Percentiles rank a stretch among this genome's conserved stretches.
These are phyloP conservation scores for Drosophila emarginata DNA, from an alignment of 2,888 invertebrate genomes.

Conservation along the genomic window DNA sequence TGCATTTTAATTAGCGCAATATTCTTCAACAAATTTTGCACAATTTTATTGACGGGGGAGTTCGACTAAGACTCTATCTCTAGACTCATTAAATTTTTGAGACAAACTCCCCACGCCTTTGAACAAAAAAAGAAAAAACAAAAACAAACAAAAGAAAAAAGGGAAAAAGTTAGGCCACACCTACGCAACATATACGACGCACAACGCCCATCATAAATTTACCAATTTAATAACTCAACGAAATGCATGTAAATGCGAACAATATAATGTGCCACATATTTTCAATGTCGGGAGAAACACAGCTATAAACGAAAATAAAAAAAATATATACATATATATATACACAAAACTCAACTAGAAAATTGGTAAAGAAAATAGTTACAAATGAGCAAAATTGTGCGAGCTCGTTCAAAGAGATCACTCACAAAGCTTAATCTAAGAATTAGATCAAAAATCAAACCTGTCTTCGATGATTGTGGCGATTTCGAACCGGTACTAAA, in stretches of 20 bases:
- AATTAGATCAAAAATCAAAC: not conserved
- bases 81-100: not conserved
- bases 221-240: slow-evolving; percentile 74
- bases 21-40: slow-evolving; percentile 38
- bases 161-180: slow-evolving; percentile 46
- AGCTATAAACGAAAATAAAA: slow-evolving; percentile 34
- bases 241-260: slow-evolving; percentile 68
- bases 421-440: slow-evolving; percentile 14
- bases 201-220: slow-evolving; percentile 74
- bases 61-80: not conserved
- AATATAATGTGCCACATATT: slow-evolving; percentile 73
- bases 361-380: slow-evolving; percentile 56
- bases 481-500: too few species aligned
- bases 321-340: slow-evolving; percentile 4
- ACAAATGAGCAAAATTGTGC: slow-evolving; percentile 13
- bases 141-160: not conserved
- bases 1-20: slow-evolving; percentile 81
- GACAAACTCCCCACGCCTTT: not conserved
- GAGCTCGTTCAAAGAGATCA: slow-evolving; percentile 18
- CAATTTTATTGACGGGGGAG: slow-evolving; percentile 5
- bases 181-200: slow-evolving; percentile 63
- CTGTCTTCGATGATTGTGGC: too few species aligned
- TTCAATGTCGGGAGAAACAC: slow-evolving; percentile 60
- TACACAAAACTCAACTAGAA: slow-evolving; percentile 59
- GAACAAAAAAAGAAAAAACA: not conserved